phyloP scores from a whole-genome alignment of 2,113 vertebrate species.

The Egretta garzetta region DNA sequence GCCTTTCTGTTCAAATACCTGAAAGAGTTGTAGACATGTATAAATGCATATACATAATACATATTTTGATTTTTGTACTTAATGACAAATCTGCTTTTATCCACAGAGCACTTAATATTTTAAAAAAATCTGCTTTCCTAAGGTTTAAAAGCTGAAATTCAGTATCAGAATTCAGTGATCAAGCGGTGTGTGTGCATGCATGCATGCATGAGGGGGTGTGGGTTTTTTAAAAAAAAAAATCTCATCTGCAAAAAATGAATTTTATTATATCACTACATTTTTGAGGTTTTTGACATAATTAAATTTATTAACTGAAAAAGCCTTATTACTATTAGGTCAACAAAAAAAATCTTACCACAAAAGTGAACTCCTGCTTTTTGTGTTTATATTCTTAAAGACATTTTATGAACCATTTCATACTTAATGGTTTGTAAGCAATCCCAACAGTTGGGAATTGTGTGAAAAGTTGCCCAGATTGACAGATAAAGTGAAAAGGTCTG shows the following conservation, averaged over 20 bases:
- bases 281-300: not conserved
- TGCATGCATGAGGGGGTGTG: rapidly evolving
- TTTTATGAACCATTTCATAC: constrained; percentile 91
- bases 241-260: constrained; percentile 13
- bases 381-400: constrained; percentile 69
- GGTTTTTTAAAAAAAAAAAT: not conserved
- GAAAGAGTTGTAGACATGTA: not conserved
- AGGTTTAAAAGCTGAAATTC: not conserved
- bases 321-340: constrained; percentile 28
- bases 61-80: not conserved
- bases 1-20: not conserved
- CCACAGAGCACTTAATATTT: not conserved
- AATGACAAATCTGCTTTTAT: not conserved
- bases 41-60: not conserved
- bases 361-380: constrained; percentile 70
- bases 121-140: not conserved
- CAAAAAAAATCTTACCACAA: not conserved
- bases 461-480: constrained; percentile 88
- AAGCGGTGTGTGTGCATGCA: rapidly evolving
- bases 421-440: constrained; percentile 89
- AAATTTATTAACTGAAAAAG: constrained; percentile 44
- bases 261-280: not conserved
- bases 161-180: not conserved
- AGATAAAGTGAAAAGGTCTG: constrained; percentile 85
- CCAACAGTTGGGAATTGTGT: constrained; percentile 82